These are phyloP conservation scores for Chaetogeoica ovagalla DNA, from an alignment of 2,888 invertebrate genomes.

Conservation along the genomic window DNA sequence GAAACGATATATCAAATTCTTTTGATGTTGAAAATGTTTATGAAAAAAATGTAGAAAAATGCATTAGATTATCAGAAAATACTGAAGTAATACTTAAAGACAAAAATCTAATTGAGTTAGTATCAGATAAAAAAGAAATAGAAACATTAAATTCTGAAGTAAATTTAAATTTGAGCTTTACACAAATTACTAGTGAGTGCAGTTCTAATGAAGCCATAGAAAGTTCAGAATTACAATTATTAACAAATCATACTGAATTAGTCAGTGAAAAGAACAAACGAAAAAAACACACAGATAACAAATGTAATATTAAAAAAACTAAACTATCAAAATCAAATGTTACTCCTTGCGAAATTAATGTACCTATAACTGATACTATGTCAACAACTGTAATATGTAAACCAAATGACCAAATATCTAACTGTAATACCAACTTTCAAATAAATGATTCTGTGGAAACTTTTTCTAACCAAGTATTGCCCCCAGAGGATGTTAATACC, in stretches of 20 bases:
- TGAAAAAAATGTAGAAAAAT: neutral
- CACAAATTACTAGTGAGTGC: neutral
- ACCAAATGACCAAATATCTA: neutral
- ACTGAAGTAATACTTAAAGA: neutral
- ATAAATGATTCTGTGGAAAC: neutral
- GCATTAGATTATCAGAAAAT: neutral
- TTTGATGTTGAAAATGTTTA: too few relatives aligned
- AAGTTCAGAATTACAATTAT: slow-evolving; percentile 25
- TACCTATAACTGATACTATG: neutral
- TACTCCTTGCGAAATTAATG: neutral
- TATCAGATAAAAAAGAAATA: neutral
- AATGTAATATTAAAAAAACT: slow-evolving; percentile 6
- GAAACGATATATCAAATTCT: too few relatives aligned
- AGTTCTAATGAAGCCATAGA: slow-evolving; percentile 2
- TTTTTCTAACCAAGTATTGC: neutral
- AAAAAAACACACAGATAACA: slow-evolving; percentile 7
- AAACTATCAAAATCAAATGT: neutral
- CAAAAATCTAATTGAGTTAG: neutral
- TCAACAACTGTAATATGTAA: neutral
- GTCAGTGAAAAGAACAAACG: neutral
- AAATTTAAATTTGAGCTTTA: neutral
- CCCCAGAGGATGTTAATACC: neutral
- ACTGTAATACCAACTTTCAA: neutral
- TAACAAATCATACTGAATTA: neutral
- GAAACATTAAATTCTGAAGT: neutral